phyloP scores from a whole-genome alignment of 2,888 invertebrate species.

The Allolobophora icterica region DNA sequence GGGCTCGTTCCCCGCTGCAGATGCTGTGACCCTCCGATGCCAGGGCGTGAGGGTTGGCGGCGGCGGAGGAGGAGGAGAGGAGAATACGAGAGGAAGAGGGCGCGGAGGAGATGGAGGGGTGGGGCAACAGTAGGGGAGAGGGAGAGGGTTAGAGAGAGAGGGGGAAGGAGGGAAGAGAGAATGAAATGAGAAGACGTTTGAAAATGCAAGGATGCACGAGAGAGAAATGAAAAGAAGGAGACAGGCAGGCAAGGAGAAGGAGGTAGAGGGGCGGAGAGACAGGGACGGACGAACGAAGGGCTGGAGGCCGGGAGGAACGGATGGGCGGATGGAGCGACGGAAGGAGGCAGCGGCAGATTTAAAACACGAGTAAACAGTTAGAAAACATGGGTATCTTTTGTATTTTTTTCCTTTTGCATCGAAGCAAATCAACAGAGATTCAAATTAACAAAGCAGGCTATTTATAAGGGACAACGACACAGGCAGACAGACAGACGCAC shows the following conservation, averaged over 20 bases:
- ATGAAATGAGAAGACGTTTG: not conserved
- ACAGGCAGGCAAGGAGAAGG: not conserved
- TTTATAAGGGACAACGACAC: not conserved
- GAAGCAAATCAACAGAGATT: too few species aligned
- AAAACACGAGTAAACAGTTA: not conserved
- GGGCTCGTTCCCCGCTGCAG: not conserved
- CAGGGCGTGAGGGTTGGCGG: not conserved
- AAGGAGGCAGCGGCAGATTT: not conserved
- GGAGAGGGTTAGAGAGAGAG: not conserved
- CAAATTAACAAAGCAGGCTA: too few species aligned
- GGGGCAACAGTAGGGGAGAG: not conserved
- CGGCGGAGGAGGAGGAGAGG: not conserved
- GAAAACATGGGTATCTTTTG: too few species aligned
- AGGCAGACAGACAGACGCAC: too few species aligned
- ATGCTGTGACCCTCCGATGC: not conserved
- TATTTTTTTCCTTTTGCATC: too few species aligned
- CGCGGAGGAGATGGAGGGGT: too few species aligned
- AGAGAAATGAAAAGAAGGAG: not conserved
- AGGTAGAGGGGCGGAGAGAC: not conserved
- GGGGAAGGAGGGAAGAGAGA: not conserved
- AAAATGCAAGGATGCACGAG: not conserved
- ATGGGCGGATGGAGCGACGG: not conserved
- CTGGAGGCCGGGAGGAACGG: too few species aligned
- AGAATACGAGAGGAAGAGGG: not conserved
- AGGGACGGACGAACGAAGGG: too few species aligned